A percentile compares a stretch with the other conserved stretches of the same genome.
Conservation (phyloP, 2,888 invertebrate genomes). For the Hypercompe scribonia region DNA sequence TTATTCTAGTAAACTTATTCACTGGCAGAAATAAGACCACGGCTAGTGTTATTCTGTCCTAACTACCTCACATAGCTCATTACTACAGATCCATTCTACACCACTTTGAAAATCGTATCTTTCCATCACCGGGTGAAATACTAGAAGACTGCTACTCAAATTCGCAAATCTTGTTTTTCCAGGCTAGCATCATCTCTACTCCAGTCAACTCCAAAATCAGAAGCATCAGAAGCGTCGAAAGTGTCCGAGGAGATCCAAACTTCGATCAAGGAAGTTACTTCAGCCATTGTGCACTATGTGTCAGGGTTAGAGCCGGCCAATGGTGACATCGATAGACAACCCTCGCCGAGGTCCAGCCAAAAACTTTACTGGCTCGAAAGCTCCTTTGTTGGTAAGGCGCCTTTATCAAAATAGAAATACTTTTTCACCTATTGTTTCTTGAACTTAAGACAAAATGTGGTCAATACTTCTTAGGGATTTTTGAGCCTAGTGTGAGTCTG, state of each 20-base stretch:
- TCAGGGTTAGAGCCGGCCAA: constrained; percentile 89
- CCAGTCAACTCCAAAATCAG: constrained; percentile 77
- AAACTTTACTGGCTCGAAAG: constrained; percentile 96
- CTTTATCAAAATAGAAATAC: not conserved
- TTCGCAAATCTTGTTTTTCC: constrained; percentile 44
- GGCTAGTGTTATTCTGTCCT: not conserved
- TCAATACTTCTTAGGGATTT: no score
- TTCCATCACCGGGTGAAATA: not conserved
- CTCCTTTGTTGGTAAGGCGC: constrained; percentile 89
- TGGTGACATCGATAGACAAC: constrained; percentile 84
- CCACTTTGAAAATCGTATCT: no score
- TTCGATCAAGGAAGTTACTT: constrained; percentile 96
- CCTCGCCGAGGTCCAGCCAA: constrained; percentile 88
- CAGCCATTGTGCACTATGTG: constrained; percentile 97
- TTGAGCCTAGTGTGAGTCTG: no score
- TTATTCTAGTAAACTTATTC: not conserved
- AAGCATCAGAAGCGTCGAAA: constrained; percentile 68
- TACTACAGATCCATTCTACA: not conserved
- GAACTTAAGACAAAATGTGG: no score
- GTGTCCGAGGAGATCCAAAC: constrained; percentile 91
- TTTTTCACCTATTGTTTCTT: not conserved
- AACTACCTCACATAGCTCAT: not conserved
- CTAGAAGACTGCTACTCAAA: not conserved
- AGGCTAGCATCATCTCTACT: constrained; percentile 90
- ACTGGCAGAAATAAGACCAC: not conserved